These are phyloP conservation scores for Oplegnathus fasciatus DNA, from an alignment of 2,113 vertebrate genomes.

Conservation along the genomic window DNA sequence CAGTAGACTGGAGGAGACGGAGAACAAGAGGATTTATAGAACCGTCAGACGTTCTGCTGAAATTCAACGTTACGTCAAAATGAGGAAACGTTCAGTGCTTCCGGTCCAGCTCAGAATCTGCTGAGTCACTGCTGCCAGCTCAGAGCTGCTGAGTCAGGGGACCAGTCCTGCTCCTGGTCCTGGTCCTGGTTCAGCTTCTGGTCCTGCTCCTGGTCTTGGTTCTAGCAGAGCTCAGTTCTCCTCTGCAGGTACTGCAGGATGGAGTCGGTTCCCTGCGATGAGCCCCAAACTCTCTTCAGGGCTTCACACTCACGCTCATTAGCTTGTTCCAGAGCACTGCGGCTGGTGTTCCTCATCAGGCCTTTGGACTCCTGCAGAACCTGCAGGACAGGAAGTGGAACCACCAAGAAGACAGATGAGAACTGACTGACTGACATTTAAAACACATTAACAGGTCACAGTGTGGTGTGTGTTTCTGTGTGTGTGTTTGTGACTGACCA, in stretches of 20 bases:
- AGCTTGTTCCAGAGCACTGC: constrained; percentile 91
- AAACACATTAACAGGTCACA: background rate
- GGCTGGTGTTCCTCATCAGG: constrained; percentile 92
- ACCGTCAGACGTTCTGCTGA: background rate
- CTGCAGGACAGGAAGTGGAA: constrained; percentile 77
- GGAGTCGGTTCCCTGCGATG: constrained; percentile 95
- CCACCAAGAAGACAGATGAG: background rate
- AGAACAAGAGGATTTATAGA: background rate
- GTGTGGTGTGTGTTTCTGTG: too few relatives aligned
- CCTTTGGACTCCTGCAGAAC: constrained; percentile 97
- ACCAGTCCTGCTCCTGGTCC: background rate
- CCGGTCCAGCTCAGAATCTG: background rate
- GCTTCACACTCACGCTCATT: constrained; percentile 97
- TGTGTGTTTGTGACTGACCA: constrained; percentile 84
- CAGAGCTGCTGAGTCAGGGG: background rate
- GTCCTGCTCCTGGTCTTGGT: too few relatives aligned
- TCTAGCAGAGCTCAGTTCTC: constrained; percentile 92
- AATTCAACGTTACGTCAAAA: constrained; percentile 19
- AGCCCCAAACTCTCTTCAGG: constrained; percentile 96
- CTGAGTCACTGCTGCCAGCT: background rate
- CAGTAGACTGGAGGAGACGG: background rate
- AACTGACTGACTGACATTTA: background rate
- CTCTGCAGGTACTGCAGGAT: constrained; percentile 95
- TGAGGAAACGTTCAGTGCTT: background rate
- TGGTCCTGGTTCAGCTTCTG: background rate